Evolutionary conservation across 2,888 invertebrate genomes (phyloP).

Genomic region (Philereme transversata): DNA sequence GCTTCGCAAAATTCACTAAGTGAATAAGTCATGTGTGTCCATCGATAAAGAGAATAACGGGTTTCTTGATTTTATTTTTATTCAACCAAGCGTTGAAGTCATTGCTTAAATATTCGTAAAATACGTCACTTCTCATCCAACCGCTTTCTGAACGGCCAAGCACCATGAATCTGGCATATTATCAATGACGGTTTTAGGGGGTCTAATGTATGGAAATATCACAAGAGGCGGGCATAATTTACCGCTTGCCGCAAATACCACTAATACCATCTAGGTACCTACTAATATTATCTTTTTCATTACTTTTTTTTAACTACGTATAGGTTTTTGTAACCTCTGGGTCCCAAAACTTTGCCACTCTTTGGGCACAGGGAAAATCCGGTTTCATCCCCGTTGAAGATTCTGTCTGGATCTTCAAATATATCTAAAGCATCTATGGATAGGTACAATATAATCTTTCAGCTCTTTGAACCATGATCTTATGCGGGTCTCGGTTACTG

Average conservation of each 20-base stretch:
- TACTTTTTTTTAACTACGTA: slow-evolving; percentile 4
- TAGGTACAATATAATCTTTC: no score
- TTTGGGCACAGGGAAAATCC: slow-evolving; percentile 12
- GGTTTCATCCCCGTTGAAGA: slow-evolving; percentile 9
- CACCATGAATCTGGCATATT: neutral
- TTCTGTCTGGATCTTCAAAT: slow-evolving; percentile 2
- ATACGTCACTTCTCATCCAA: slow-evolving; percentile 1
- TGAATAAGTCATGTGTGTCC: neutral
- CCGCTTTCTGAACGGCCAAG: neutral
- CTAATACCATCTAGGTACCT: slow-evolving; percentile 8
- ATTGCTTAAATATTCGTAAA: slow-evolving; percentile 6
- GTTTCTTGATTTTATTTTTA: neutral
- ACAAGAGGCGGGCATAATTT: neutral
- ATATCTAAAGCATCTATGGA: no score
- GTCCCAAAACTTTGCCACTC: slow-evolving; percentile 8
- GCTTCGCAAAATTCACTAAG: neutral
- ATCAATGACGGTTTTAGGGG: neutral
- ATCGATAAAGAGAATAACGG: neutral
- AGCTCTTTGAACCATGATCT: slow-evolving; percentile 1
- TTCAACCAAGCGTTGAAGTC: neutral
- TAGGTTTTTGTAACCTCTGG: slow-evolving; percentile 1
- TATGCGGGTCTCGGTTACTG: neutral
- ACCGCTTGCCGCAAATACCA: neutral
- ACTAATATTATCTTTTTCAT: slow-evolving; percentile 6
- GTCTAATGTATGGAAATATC: slow-evolving; percentile 1